Base-by-base conservation (phyloP, 2,113 vertebrate species). In the Cochlearius cochlearius region DNA sequence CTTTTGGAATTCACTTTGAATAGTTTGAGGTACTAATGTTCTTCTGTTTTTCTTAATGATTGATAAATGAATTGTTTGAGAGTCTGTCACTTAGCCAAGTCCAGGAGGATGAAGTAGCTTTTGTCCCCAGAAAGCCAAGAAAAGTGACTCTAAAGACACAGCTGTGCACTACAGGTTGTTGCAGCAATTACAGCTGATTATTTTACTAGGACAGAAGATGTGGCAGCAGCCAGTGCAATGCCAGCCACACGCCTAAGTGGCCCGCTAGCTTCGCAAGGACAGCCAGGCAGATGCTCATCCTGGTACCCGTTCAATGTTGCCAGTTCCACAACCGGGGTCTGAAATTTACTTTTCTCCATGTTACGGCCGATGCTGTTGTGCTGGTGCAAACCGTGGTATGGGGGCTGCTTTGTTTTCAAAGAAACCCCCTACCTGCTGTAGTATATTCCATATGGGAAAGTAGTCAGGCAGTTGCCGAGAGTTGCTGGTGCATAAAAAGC, bases 21-120 rank as follows among this genome's bases (percentile, higher is more conserved):
- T 72, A 90, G 53, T 82, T 92, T 84, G 73, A 69, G 38, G 69
- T 79, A 55, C 21, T 67, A 58, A 73, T 1, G 16, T 86, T 77
- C 32, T 36, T 69, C 45, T 74, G 10, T 62, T 95, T 95, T 63
- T 55, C 82, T 88, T 73, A 50, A 62, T 88, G 67, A 63, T 58
- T 93, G 74, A 95, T 83, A 90, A 56, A 90, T 8, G 11, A 67
- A 93, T 88, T 92, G 85, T 94, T 76, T 63, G 50, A 55, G 29
- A 18, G 32, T n/a, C 62, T 94, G 73, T 32, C 38, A 36, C 52
- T 52, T 32, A 77, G 72, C 64, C 95, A 64, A 69, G 32, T 47
- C 18, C 27, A 64, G 52, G 22, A 86, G 15, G 39, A 58, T 6
- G 4, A 88, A 94, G 45, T 0, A 63, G 6, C 23, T 47, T 92